phyloP scores from a whole-genome alignment of 2,113 vertebrate genomes.

The Oenanthe oenanthe region DNA sequence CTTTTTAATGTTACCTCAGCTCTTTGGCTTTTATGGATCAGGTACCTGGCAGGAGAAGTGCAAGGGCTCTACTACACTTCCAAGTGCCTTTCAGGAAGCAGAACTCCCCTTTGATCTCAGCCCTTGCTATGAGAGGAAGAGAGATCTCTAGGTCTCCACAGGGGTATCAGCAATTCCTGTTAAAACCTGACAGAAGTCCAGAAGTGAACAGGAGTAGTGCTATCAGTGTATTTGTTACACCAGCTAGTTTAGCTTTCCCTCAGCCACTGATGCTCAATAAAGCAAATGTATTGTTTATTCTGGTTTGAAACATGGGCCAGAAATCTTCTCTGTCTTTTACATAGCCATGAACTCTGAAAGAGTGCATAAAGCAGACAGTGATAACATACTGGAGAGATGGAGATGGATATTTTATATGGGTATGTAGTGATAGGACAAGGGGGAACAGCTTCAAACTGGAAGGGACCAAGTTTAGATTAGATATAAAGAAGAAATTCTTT shows the following conservation, averaged over 20 bases:
- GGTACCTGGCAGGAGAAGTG: neutral
- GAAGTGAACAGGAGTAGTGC: neutral
- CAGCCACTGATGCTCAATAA: neutral
- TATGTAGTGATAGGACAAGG: neutral
- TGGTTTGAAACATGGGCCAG: neutral
- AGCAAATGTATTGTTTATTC: neutral
- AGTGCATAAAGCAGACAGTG: neutral
- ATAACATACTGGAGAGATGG: neutral
- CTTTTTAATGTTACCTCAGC: neutral
- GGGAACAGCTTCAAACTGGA: neutral
- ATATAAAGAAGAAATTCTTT: neutral
- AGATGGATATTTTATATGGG: neutral
- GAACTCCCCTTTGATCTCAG: neutral
- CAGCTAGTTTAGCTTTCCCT: neutral
- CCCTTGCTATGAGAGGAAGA: neutral
- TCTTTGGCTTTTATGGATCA: neutral
- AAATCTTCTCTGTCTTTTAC: neutral
- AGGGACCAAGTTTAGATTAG: neutral
- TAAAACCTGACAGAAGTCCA: neutral
- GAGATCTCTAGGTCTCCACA: neutral
- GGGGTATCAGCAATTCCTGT: neutral
- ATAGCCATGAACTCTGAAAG: neutral
- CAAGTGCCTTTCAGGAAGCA: neutral
- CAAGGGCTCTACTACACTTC: neutral
- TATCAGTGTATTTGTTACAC: neutral